phyloP scores from a whole-genome alignment of 2,888 invertebrate genomes.

The Drosophila borealis region DNA sequence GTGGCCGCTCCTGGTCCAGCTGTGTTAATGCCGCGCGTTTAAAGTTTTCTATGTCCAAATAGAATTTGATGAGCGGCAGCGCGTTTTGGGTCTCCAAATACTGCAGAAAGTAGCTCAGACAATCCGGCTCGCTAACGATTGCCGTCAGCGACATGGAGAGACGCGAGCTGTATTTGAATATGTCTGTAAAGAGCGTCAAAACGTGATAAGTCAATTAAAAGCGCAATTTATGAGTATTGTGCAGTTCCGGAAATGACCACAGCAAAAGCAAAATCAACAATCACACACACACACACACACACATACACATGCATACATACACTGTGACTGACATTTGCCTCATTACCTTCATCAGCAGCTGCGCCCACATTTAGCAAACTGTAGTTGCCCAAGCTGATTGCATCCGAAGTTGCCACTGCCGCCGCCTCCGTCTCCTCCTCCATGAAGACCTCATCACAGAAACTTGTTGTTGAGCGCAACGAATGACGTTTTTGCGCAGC shows the following conservation, averaged over 20 bases:
- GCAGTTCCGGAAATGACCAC: slow-evolving; percentile 27
- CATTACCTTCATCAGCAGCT: slow-evolving; percentile 65
- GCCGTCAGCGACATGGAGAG: slow-evolving; percentile 91
- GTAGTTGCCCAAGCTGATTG: slow-evolving; percentile 59
- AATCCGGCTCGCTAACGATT: slow-evolving; percentile 91
- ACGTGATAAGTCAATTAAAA: slow-evolving; percentile 37
- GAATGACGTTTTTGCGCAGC: slow-evolving; percentile 76
- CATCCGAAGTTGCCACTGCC: slow-evolving; percentile 43
- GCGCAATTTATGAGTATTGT: slow-evolving; percentile 26
- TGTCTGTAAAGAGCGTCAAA: slow-evolving; percentile 60
- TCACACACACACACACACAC: slow-evolving; percentile 10
- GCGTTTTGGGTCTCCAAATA: slow-evolving; percentile 92
- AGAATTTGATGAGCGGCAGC: slow-evolving; percentile 89
- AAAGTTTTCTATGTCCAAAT: slow-evolving; percentile 91
- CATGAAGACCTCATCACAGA: slow-evolving; percentile 81
- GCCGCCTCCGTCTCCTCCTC: slow-evolving; percentile 58
- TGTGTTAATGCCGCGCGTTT: slow-evolving; percentile 84
- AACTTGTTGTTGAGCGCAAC: slow-evolving; percentile 81
- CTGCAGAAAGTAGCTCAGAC: slow-evolving; percentile 93
- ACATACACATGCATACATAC: slow-evolving; percentile 9
- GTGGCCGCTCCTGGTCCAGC: slow-evolving; percentile 54
- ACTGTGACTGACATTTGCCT: slow-evolving; percentile 9
- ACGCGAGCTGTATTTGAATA: slow-evolving; percentile 84
- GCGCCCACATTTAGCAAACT: slow-evolving; percentile 58
- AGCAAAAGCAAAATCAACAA: slow-evolving; percentile 3